Evolutionary conservation across 2,797 vertebrate species (phyloP), one percentile per base, ranked within the genome.

Genomic region (Sebastolobus alascanus): DNA sequence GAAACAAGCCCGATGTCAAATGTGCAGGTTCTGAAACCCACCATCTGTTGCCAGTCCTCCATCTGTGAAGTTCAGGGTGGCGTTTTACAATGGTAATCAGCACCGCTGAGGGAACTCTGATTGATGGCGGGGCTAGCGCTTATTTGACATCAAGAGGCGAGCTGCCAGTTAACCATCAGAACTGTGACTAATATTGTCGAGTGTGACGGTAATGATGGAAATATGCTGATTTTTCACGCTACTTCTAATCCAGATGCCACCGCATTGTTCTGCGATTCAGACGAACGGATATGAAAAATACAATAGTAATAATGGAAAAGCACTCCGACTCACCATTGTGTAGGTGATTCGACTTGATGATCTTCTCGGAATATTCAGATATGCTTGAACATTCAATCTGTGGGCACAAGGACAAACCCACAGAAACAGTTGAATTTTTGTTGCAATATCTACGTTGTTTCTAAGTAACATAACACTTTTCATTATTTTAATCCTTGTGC

Each of bases 371-470:
- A 91, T 99, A 99, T 90, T 99, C 98, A 16, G 98, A 98, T 95
- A 99, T 99, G 82, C 98, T 99, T 87, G 98, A 99, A 86, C 98
- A 99, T 94, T 99, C 98, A 14, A 99, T 99, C 98, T 99, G 94
- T 63, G 85, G 82, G 79, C 2, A 77, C 31, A 89, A 84, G 40
- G 6, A 74, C 12, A 71, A 37, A 77, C 33, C 9, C 52, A 60
- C n/a, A 76, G 18, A 64, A 56, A 29, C 31, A 37, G 31, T 11
- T 18, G 46, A 66, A 40, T 40, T 6, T 80, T 37, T 25, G 25
- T 38, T 27, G 8, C 31, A 64, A 67, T 40, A 69, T 31, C 40
- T 18, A 61, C n/a, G 20, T 46, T 2, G 4, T 40, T 54, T 65
- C 14, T 43, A 43, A 58, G 16, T 59, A 40, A 43, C 11, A 61